A percentile compares a stretch with the other conserved stretches of the same genome.
Evolutionary conservation across 2,797 vertebrate genomes (phyloP).

Genomic region (Tympanoctomys barrerae): DNA sequence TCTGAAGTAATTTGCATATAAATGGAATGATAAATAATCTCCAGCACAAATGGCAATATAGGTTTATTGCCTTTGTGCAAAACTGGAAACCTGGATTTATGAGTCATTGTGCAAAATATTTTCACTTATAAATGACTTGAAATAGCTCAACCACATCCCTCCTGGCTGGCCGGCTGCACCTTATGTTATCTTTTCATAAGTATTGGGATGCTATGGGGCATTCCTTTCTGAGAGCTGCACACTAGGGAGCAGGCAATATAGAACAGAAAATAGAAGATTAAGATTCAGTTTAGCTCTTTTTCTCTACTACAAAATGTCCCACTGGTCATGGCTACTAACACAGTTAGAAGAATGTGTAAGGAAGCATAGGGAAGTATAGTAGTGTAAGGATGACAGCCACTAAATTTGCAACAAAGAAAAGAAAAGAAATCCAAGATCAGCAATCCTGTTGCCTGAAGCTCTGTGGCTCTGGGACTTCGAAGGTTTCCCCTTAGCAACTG

Average conservation of each 20-base stretch:
- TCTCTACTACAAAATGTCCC: neutral
- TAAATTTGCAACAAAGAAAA: neutral
- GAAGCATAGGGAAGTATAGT: too few species aligned
- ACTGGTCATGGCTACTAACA: neutral
- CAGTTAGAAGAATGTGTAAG: too few species aligned
- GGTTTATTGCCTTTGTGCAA: neutral
- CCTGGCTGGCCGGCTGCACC: neutral
- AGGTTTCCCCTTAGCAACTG: neutral
- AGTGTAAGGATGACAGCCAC: neutral
- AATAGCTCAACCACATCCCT: constrained; percentile 55
- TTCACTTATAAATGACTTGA: constrained; percentile 54
- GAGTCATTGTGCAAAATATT: constrained; percentile 30
- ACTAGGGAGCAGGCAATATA: neutral
- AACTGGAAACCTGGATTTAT: constrained; percentile 44
- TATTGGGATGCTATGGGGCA: neutral
- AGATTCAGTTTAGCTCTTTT: neutral
- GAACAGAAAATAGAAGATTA: neutral
- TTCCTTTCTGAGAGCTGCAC: neutral
- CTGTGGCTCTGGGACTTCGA: neutral
- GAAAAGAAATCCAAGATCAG: neutral
- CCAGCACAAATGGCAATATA: neutral
- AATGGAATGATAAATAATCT: constrained; percentile 49
- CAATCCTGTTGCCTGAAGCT: neutral
- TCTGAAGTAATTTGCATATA: constrained; percentile 54
- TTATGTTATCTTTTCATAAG: constrained; percentile 30